Evolutionary conservation across 2,113 vertebrate genomes (phyloP), one percentile per base, ranked within the genome.

Genomic region (Orthonyx spaldingii): DNA sequence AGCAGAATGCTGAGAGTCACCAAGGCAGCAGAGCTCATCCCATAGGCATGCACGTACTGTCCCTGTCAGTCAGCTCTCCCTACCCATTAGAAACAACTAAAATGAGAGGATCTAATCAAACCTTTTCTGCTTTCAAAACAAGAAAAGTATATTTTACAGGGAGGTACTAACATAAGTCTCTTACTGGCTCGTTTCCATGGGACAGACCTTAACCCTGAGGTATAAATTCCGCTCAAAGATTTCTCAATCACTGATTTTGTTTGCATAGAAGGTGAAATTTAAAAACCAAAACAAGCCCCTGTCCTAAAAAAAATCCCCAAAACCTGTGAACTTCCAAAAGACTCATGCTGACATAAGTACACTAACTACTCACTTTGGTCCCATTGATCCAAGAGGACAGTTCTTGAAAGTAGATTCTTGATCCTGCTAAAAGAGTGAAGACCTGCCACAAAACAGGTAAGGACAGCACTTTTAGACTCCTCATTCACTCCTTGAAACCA

Each of bases 21-120:
- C 39, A 6, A 33, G 49, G 85, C 53, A 3, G 3, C 14, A 7
- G 23, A 35, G 80, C 42, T 60, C n/a, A 17, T 32, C 4, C 12
- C 1, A 8, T 0, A 8, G 42, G 41, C 35, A 2, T 2, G 28
- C n/a, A 16, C 16, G 3, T 2, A n/a, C 57, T 64, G 90, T 11
- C 33, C 33, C 77, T 39, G 35, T 41, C 92, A 42, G 8, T n/a
- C 81, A 3, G 47, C 44, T 60, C 66, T 41, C 17, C 47, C 47
- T 81, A 2, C 22, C 32, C 17, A 2, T 21, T 37, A 47, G 35
- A 81, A 68, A 9, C 22, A 55, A 46, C 12, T 20, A 7, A 64
- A 76, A 49, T 9, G 9, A 83, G 19, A 83, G 7, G 27, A 16
- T 78, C 35, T 71, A 46, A 74, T 41, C 9, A 16, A 20, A 69